Evolutionary conservation across 2,888 invertebrate species (phyloP).

Genomic region (Hemithea aestivaria): DNA sequence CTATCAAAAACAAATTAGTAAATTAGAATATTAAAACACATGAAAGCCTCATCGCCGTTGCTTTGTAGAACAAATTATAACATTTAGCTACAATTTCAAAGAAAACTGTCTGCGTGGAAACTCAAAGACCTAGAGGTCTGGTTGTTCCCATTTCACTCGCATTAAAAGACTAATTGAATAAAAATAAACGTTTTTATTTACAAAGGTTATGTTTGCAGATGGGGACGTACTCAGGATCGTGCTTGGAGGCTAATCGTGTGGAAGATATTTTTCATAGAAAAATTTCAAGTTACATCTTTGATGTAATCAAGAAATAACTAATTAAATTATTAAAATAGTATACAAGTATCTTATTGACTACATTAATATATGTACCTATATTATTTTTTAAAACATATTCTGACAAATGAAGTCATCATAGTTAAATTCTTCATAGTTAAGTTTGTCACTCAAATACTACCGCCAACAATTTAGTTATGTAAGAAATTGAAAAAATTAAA

Average conservation of each 20-base stretch:
- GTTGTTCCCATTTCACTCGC: constrained; percentile 30
- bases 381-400: no score
- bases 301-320: no score
- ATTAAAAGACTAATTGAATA: constrained; percentile 61
- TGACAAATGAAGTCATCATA: no score
- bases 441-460: no score
- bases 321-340: no score
- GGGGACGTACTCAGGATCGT: constrained; percentile 7
- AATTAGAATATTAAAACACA: neutral
- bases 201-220: constrained; percentile 42
- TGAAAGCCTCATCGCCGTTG: neutral
- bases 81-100: constrained; percentile 39
- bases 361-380: no score
- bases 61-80: constrained; percentile 1
- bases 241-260: neutral
- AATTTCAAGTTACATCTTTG: no score
- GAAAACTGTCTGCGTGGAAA: constrained; percentile 42
- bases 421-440: no score
- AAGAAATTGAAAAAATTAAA: no score
- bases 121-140: constrained; percentile 4
- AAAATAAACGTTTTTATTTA: constrained; percentile 51
- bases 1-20: neutral
- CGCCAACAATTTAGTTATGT: no score
- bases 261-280: no score
- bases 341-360: no score